Base-by-base conservation (phyloP, 1,140 invertebrate genomes). In the Zaprionus camerounensis region DNA sequence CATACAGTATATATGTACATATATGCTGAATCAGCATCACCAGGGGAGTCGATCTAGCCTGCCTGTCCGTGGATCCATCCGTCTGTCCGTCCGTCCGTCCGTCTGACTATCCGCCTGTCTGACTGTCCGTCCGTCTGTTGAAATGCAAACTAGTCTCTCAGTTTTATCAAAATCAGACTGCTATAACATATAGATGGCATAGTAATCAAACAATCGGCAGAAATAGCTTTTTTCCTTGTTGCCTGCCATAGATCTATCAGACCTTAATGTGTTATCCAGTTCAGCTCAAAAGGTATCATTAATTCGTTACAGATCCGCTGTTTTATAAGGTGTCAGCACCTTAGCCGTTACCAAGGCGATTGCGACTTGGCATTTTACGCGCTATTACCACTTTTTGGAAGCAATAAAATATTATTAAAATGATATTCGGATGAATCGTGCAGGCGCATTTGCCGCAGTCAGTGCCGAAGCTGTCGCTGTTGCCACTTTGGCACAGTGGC, bases 361-460 rank as follows among this genome's bases (percentile, higher is more conserved):
- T 51, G 46, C 28, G 41, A 24, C 55, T 51, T 63, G 71, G 53
- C 73, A 83, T 87, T 87, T 86, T 75, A 69, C 80, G 83, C 84
- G 69, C 75, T 90, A 84, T 90, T 88, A 84, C 81, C 80, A 76
- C 78, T 75, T 91, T 82, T 79, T 66, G 71, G 68, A 84, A 81
- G 90, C 74, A 86, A 91, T 91, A 91, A 91, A 91, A 91, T 91
- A 84, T 91, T 91, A 91, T 91, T 91, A 91, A 91, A 91, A 91
- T 91, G 76, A 91, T 86, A 75, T 78, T 80, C 78, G 38, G 55
- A 36, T 58, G 66, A 74, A 17, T 26, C 64, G 41, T 36, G 46
- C 36, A 70, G 28, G 44, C 53, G 20, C 1, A 38, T n/a, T 22
- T 28, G 24, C 56, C 13, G 34, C 38, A 24, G 58, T 15, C 58